Percentiles rank a stretch among this genome's conserved stretches.
Conservation (phyloP, 2,797 vertebrate genomes). For the Muscicapa striata region DNA sequence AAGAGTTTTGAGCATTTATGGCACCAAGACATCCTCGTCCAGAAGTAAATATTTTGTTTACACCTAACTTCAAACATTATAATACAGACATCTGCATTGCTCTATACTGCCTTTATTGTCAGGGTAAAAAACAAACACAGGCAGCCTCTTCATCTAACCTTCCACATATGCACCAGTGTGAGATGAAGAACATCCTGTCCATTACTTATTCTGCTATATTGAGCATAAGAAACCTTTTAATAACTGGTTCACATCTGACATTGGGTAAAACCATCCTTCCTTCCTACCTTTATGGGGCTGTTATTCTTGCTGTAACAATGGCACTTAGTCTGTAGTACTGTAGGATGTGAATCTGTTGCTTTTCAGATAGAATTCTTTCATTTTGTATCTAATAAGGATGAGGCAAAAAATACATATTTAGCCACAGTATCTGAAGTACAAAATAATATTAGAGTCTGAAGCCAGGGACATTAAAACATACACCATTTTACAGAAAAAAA, state of each 20-base stretch:
- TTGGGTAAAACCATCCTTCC: background rate
- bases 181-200: background rate
- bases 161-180: background rate
- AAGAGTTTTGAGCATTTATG: slow-evolving; percentile 33
- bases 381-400: background rate
- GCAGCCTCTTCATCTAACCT: background rate
- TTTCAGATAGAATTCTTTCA: background rate
- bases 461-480: background rate
- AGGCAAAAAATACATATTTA: background rate
- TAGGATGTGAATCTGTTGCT: background rate
- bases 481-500: background rate
- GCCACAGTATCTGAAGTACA: background rate
- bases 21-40: slow-evolving; percentile 25
- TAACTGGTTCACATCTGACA: background rate
- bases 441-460: background rate
- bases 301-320: background rate
- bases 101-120: slow-evolving; percentile 2
- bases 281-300: background rate
- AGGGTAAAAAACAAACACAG: background rate
- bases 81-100: background rate
- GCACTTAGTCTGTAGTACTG: background rate
- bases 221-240: background rate
- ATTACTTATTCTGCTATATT: background rate
- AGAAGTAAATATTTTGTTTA: slow-evolving; percentile 68
- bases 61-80: slow-evolving; percentile 45